A percentile compares a stretch with the other conserved stretches of the same genome.
These are phyloP conservation scores for Agelastica alni DNA, from an alignment of 2,888 invertebrate genomes.

Conservation along the genomic window DNA sequence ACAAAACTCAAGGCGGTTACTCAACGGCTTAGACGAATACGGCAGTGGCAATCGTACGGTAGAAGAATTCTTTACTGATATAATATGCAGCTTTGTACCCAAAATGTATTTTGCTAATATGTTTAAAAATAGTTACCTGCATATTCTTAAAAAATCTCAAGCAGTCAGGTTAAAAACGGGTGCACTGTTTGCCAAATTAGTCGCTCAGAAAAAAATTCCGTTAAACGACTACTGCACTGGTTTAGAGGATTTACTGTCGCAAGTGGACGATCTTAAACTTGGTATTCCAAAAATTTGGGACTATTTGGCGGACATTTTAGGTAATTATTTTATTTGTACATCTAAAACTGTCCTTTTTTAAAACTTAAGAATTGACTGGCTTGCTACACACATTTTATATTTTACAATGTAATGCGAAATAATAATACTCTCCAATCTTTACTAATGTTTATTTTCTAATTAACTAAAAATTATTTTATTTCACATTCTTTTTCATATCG, in stretches of 20 bases:
- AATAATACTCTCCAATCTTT: no score
- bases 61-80: conserved; percentile 49
- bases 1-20: conserved; percentile 46
- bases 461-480: no score
- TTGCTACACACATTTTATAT: no score
- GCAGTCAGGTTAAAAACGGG: conserved; percentile 57
- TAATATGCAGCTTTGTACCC: conserved; percentile 45
- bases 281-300: conserved; percentile 86
- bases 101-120: conserved; percentile 41
- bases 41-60: conserved; percentile 47
- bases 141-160: conserved; percentile 56
- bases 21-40: conserved; percentile 52
- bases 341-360: no score
- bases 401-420: no score
- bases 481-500: no score
- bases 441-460: no score
- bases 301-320: conserved; percentile 75
- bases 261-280: conserved; percentile 74
- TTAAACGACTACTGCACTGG: conserved; percentile 59
- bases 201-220: conserved; percentile 57
- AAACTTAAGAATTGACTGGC: no score
- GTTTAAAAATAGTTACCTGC: conserved; percentile 49
- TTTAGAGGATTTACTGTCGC: conserved; percentile 67
- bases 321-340: conserved; percentile 45
- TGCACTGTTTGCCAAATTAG: conserved; percentile 59